These are phyloP conservation scores for Notothenia coriiceps DNA, from an alignment of 2,113 vertebrate species.

Conservation along the genomic window DNA sequence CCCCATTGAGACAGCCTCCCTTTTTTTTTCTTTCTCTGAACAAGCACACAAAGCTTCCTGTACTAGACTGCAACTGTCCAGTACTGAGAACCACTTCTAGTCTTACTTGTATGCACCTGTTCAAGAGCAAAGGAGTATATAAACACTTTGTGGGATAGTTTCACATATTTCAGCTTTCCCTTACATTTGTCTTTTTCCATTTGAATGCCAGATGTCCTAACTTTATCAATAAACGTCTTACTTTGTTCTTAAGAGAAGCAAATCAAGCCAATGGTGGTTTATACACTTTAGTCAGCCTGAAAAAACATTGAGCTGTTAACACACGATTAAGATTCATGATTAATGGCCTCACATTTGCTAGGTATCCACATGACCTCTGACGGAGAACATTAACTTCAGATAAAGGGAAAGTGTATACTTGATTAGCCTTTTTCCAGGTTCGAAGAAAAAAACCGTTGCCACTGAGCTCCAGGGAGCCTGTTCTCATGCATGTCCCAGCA, in stretches of 20 bases:
- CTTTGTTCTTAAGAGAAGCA: slow-evolving; percentile 8
- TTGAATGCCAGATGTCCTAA: neutral
- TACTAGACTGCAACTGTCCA: slow-evolving; percentile 81
- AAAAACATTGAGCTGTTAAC: slow-evolving; percentile 1
- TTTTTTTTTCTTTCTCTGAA: slow-evolving; percentile 73
- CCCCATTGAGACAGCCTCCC: slow-evolving; percentile 88
- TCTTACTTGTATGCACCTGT: slow-evolving; percentile 69
- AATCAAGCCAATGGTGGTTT: neutral
- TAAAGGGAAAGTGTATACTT: slow-evolving; percentile 44
- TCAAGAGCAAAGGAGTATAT: slow-evolving; percentile 24
- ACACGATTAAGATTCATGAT: slow-evolving; percentile 17
- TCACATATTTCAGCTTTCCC: neutral
- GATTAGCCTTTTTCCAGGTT: slow-evolving; percentile 57
- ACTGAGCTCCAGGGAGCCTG: slow-evolving; percentile 60
- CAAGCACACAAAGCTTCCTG: slow-evolving; percentile 91
- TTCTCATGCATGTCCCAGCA: slow-evolving; percentile 76
- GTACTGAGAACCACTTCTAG: slow-evolving; percentile 37
- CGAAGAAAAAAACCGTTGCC: slow-evolving; percentile 25
- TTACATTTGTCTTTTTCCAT: neutral
- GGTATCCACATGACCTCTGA: slow-evolving; percentile 44
- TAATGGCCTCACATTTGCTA: slow-evolving; percentile 9
- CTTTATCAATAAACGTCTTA: neutral
- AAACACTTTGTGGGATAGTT: slow-evolving; percentile 22
- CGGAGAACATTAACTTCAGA: slow-evolving; percentile 20
- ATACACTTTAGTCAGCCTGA: neutral